Percentiles rank a stretch among this genome's conserved stretches.
Evolutionary conservation across 2,888 invertebrate species (phyloP).

Genomic region (Eupithecia vulgata): DNA sequence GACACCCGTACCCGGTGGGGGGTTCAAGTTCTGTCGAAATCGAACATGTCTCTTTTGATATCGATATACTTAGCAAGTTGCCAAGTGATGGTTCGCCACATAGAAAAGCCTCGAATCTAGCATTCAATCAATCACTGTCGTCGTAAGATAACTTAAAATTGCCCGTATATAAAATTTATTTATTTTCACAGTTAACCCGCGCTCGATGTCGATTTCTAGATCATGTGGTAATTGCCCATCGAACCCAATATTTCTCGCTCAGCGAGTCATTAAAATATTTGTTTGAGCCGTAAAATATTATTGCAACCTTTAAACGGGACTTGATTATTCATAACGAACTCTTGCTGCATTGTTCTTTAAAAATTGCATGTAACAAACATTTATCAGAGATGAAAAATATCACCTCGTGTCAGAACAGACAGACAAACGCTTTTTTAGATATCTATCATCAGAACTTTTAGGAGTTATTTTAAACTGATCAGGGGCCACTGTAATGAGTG

Average conservation of each 20-base stretch:
- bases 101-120: neutral
- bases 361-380: no score
- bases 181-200: conserved; percentile 6
- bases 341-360: neutral
- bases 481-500: no score
- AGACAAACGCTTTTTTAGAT: neutral
- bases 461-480: neutral
- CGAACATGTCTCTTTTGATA: no score
- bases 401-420: neutral
- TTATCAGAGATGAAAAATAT: neutral
- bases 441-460: neutral
- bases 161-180: neutral
- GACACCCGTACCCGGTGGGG: no score
- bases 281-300: conserved; percentile 25
- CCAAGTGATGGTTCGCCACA: neutral
- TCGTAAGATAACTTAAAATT: neutral
- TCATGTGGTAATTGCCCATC: conserved; percentile 35
- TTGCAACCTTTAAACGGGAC: neutral
- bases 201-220: conserved; percentile 24
- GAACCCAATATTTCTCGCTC: conserved; percentile 26
- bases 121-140: neutral
- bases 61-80: neutral
- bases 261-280: conserved; percentile 29
- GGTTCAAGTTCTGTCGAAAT: no score
- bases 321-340: neutral